Conservation (phyloP, 2,113 vertebrate species). For the Seriola dumerili region DNA sequence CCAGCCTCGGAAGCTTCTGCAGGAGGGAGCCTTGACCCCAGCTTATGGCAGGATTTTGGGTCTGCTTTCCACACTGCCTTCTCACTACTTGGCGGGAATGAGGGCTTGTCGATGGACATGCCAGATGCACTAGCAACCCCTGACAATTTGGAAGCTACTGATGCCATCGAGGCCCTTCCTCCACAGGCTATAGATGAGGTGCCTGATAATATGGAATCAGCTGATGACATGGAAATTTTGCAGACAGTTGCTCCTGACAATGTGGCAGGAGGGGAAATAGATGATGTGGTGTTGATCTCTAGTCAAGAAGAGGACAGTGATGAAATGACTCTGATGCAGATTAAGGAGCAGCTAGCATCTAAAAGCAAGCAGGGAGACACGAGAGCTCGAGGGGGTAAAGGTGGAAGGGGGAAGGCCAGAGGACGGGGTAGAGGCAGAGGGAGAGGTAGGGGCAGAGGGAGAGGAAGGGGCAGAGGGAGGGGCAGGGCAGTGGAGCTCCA, state of each 20-base stretch:
- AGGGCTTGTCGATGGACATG: slow-evolving; percentile 62
- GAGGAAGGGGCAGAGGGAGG: slow-evolving; percentile 65
- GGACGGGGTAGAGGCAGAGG: slow-evolving; percentile 63
- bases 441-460: slow-evolving; percentile 59
- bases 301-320: slow-evolving; percentile 86
- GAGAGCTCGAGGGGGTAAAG: slow-evolving; percentile 38
- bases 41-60: slow-evolving; percentile 78
- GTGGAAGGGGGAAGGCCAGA: slow-evolving; percentile 68
- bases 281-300: slow-evolving; percentile 69
- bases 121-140: slow-evolving; percentile 39
- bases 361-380: slow-evolving; percentile 62
- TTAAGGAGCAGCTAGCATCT: slow-evolving; percentile 80
- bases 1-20: slow-evolving; percentile 70
- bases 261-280: slow-evolving; percentile 3
- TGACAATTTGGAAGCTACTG: slow-evolving; percentile 43
- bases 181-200: slow-evolving; percentile 32
- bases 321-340: slow-evolving; percentile 84
- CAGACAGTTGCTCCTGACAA: slow-evolving; percentile 18
- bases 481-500: slow-evolving; percentile 72
- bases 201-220: slow-evolving; percentile 19
- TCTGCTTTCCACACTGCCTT: slow-evolving; percentile 82
- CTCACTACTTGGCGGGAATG: slow-evolving; percentile 74
- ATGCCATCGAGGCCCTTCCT: not conserved
- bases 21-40: slow-evolving; percentile 84
- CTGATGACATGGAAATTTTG: slow-evolving; percentile 21